phyloP scores from a whole-genome alignment of 1,140 invertebrate genomes.

The Temnothorax nylanderi region DNA sequence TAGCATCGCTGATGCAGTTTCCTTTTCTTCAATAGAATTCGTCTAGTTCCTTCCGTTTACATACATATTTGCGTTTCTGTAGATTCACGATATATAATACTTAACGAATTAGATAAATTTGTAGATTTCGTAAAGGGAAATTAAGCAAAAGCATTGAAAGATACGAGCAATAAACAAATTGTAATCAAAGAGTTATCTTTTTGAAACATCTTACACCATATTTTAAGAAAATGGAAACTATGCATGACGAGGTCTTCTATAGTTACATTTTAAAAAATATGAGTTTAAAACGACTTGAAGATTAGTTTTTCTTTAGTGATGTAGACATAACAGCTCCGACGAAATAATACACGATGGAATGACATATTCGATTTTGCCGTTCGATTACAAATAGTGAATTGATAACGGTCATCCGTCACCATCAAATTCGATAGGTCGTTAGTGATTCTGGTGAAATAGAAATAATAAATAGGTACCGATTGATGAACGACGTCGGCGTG shows the following conservation, averaged over 20 bases:
- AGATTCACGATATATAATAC: not conserved
- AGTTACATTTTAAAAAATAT: not conserved
- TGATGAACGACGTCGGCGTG: constrained; percentile 84
- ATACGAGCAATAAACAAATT: not conserved
- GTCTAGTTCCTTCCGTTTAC: not conserved
- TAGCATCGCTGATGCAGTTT: constrained; percentile 30
- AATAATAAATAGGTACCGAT: constrained; percentile 79
- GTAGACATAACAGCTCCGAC: not conserved
- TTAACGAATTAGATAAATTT: not conserved
- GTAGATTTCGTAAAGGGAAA: not conserved
- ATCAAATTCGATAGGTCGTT: not conserved
- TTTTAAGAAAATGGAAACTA: not conserved
- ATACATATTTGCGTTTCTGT: not conserved
- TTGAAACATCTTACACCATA: not conserved
- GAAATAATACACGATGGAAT: not conserved
- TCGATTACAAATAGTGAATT: not conserved
- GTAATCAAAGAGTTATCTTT: not conserved
- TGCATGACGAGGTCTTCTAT: not conserved
- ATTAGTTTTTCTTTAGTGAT: not conserved
- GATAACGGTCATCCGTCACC: not conserved
- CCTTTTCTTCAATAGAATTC: constrained; percentile 42
- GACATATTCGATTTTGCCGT: not conserved
- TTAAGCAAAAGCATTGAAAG: not conserved
- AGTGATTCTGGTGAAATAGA: constrained; percentile 16
- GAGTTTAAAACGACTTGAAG: not conserved